Conservation (phyloP, 2,113 vertebrate species). For the Psilopsiagon aymara region DNA sequence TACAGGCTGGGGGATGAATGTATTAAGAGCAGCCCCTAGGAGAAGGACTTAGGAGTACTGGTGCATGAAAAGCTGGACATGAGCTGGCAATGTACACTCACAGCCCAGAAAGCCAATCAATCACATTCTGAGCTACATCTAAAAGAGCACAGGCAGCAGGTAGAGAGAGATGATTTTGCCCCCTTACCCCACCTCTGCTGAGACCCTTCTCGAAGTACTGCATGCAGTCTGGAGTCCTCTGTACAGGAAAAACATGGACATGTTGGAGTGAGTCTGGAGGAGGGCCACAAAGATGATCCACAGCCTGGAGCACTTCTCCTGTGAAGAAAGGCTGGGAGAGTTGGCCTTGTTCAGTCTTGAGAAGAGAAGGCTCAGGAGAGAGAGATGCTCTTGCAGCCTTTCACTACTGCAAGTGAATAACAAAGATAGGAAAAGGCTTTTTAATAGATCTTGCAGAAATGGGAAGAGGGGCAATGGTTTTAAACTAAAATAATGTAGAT, state of each 20-base stretch:
- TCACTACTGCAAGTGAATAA: background rate
- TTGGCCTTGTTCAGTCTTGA: background rate
- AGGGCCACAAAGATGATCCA: background rate
- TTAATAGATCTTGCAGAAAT: background rate
- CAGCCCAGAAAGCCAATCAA: background rate
- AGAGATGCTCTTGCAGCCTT: background rate
- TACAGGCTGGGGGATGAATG: background rate
- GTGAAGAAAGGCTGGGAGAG: background rate
- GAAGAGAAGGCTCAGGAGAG: background rate
- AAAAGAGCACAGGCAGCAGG: background rate
- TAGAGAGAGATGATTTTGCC: background rate
- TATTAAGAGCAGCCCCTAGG: rapidly evolving
- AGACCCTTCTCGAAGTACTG: background rate
- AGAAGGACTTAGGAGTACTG: background rate
- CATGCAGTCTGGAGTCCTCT: background rate
- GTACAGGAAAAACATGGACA: background rate
- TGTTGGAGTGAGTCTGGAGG: background rate
- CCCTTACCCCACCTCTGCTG: background rate
- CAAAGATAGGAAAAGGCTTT: background rate
- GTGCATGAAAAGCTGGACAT: background rate
- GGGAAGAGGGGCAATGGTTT: background rate
- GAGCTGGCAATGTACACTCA: background rate
- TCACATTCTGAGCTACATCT: background rate
- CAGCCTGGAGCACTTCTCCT: background rate
- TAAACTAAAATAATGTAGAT: background rate